Conservation (phyloP, 2,113 vertebrate genomes). For the Gorsachius goisagi region DNA sequence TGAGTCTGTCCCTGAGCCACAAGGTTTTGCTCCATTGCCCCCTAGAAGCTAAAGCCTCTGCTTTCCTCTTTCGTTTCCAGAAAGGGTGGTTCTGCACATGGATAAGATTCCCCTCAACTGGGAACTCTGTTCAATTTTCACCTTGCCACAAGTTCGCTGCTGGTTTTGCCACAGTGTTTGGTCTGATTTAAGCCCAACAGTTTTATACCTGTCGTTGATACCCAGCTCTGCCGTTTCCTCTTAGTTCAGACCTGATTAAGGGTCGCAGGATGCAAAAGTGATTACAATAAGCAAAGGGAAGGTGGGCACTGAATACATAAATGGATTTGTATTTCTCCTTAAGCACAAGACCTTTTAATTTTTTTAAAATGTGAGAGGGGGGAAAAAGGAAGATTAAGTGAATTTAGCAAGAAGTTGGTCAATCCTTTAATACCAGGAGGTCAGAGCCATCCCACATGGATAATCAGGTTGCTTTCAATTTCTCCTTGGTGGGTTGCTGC, state of each 20-base stretch:
- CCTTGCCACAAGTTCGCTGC: not conserved
- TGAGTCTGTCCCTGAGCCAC: not conserved
- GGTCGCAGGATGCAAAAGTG: not conserved
- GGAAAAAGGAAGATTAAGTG: not conserved
- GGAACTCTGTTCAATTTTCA: not conserved
- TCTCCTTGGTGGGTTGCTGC: not conserved
- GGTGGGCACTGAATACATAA: not conserved
- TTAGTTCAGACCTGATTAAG: not conserved
- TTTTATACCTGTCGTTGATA: not conserved
- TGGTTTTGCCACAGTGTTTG: not conserved
- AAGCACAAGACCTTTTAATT: not conserved
- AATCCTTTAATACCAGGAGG: not conserved
- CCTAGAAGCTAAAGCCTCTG: not conserved
- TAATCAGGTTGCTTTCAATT: not conserved
- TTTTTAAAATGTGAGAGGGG: not conserved
- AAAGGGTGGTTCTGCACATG: not conserved
- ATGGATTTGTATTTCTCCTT: not conserved
- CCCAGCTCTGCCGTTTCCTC: not conserved
- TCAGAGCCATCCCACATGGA: constrained; percentile 11
- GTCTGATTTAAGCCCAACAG: not conserved
- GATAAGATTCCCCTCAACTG: not conserved
- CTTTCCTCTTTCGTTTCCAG: not conserved
- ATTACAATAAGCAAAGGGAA: not conserved
- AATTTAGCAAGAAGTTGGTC: constrained; percentile 8
- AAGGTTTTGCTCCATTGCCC: not conserved